Evolutionary conservation across 92 coral and sea anemone genomes (phyloP), one percentile per base, ranked within the genome.

Genomic region (Nematostella vectensis): DNA sequence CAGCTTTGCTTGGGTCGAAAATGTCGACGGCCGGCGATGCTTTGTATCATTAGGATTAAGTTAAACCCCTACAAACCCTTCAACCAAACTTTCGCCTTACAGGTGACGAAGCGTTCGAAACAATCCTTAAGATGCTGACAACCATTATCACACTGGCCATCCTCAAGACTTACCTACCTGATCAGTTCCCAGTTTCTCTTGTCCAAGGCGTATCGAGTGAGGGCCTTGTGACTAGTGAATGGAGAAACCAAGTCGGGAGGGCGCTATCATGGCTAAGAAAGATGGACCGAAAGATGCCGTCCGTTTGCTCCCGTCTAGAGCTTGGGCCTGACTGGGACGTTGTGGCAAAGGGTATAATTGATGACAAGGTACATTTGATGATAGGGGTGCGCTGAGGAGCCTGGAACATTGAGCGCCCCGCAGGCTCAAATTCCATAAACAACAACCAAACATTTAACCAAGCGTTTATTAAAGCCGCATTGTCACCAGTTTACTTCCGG

Each of bases 291-390:
- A 70, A 71, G 70, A 69, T 86, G 57, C 98, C 98, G 55, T 76
- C 82, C 22, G 57, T 85, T 20, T 91, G 76, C 47, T 77, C 85
- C n/a, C 86, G 96, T 18, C 62, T 91, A 58, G 96, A 91, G 62
- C 81, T 91, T 66, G 98, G 96, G 57, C 61, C 72, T 12, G 72
- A 81, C 62, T 91, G 98, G 98, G 83, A 84, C 16, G 61, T 59
- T n/a, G 81, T 72, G 2, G 60, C 72, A 12, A 19, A 43, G 16
- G 27, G 20, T 54, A n/a, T 66, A 19, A 55, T 54, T 54, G 18
- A 29, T 24, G n/a, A n/a, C n/a, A 50, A 54, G 23, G 51, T 45
- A 33, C n/a, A n/a, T n/a, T n/a, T n/a, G n/a, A 47, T 61, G 67
- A 24, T 19, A 16, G 11, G 25, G 11, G 29, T 1, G 25, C 27